phyloP scores from a whole-genome alignment of 1,140 invertebrate species.

The Nebria ingens region DNA sequence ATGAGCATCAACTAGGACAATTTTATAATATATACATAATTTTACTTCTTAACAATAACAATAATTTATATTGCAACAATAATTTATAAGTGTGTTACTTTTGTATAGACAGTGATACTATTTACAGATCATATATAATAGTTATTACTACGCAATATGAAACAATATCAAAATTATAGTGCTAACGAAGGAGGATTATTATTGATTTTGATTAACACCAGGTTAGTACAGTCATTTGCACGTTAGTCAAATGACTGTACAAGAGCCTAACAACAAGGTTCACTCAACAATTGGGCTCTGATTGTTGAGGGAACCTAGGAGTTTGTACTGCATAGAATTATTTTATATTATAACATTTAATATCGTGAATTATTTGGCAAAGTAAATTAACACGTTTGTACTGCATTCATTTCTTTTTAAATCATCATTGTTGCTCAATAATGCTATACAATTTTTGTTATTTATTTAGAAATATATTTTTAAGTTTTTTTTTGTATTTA shows the following conservation, averaged over 20 bases:
- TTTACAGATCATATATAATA: neutral
- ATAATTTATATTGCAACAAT: slow-evolving; percentile 1
- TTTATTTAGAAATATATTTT: no score
- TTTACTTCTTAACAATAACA: slow-evolving; percentile 1
- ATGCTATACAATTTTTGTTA: no score
- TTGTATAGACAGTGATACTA: neutral
- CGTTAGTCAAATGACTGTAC: no score
- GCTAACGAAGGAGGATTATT: neutral
- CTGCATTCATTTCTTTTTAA: no score
- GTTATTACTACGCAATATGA: no score
- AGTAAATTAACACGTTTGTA: no score
- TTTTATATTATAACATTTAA: neutral
- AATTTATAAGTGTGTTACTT: neutral
- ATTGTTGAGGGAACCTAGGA: neutral
- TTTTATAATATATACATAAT: neutral
- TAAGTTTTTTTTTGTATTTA: no score
- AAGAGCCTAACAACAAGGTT: neutral
- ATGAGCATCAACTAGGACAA: slow-evolving; percentile 6
- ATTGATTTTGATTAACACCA: no score
- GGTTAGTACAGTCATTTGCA: neutral
- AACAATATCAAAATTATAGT: neutral
- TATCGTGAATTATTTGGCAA: no score
- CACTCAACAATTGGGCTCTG: slow-evolving; percentile 2
- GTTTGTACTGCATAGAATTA: slow-evolving; percentile 1
- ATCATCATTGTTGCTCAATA: no score